These are phyloP conservation scores for Popillia japonica DNA, from an alignment of 1,140 invertebrate genomes.

Conservation along the genomic window DNA sequence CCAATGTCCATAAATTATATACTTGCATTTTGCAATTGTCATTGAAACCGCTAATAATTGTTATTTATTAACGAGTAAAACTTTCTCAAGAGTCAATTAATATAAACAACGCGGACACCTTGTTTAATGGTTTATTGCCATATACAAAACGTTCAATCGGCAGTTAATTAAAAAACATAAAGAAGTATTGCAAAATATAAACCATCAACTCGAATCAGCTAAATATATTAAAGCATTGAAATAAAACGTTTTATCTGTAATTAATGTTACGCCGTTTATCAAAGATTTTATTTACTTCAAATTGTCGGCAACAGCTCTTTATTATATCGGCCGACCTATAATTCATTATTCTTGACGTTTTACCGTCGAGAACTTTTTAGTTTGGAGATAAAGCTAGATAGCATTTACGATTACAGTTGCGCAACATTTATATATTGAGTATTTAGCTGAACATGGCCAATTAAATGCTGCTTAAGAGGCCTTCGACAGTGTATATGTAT, in stretches of 20 bases:
- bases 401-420: neutral
- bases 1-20: neutral
- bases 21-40: neutral
- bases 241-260: neutral
- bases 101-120: neutral
- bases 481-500: no score
- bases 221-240: neutral
- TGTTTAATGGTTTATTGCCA: neutral
- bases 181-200: slow-evolving; percentile 1
- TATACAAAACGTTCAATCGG: neutral
- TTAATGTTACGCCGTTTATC: neutral
- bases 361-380: neutral
- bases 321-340: neutral
- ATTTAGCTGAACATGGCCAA: neutral
- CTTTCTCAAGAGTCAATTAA: neutral
- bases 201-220: no score
- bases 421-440: neutral
- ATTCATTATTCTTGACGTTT: neutral
- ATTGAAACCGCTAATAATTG: neutral
- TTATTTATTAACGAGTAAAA: neutral
- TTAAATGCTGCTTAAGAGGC: neutral
- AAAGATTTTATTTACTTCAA: neutral
- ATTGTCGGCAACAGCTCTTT: neutral
- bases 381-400: neutral
- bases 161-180: neutral